Evolutionary conservation across 1,140 invertebrate genomes (phyloP), one percentile per base, ranked within the genome.

Genomic region (Diachasmimorpha longicaudata): DNA sequence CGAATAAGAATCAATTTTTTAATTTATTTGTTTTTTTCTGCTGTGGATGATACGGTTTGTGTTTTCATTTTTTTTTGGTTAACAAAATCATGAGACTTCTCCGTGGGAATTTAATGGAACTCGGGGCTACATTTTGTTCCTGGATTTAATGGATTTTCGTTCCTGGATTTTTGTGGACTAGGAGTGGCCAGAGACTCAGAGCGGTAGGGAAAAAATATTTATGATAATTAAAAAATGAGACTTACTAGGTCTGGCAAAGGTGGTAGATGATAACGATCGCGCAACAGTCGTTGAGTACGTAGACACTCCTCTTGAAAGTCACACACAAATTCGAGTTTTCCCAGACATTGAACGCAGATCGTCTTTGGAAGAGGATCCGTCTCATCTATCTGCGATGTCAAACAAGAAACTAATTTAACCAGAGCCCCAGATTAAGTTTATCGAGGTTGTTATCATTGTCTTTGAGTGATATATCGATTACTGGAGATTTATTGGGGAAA

Each of bases 221-320:
- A 70, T 39, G 16, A 58, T 55, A 10, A 71, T 71, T 68, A 36
- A 76, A 70, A 46, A 74, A 70, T 19, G 23, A 23, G 10, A 88
- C 88, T 89, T 88, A 89, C 88, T 81, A 82, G 78, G 73, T 87
- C 79, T 81, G 82, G 80, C 77, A 86, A 81, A 73, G 85, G 77
- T 81, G 86, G 86, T 72, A 87, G 82, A 85, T 85, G 85, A 78
- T 86, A 88, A 66, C 82, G 86, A 81, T 88, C 80, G 74, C 83
- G 85, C 79, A 89, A 85, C 80, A 83, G 78, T 81, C 86, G 81
- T 83, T 89, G 88, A 77, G 86, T 88, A 73, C 85, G 87, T 73
- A 88, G 85, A 85, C 87, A 89, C 81, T 89, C 86, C 80, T 89
- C 88, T 87, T 89, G 88, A 75, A 89, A 89, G 80, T 89, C 88